phyloP scores from a whole-genome alignment of 1,140 invertebrate species.

The Drosophila auraria region DNA sequence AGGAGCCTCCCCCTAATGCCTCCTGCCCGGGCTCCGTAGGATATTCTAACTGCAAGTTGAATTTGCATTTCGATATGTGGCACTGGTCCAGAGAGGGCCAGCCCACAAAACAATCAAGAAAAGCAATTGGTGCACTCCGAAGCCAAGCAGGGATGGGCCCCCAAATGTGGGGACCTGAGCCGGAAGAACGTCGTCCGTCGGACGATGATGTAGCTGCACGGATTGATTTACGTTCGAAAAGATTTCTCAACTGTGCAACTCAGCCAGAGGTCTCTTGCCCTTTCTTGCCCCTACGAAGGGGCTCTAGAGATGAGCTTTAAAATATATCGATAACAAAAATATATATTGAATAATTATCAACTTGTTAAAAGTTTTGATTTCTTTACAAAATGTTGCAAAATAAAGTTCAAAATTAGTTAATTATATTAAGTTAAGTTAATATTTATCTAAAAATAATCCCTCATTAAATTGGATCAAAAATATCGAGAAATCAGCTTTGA shows the following conservation, averaged over 20 bases:
- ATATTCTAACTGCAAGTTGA: slow-evolving; percentile 75
- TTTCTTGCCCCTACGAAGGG: not conserved
- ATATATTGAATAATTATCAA: too few species aligned
- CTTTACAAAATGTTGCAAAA: too few species aligned
- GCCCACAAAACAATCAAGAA: slow-evolving; percentile 78
- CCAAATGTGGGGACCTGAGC: slow-evolving; percentile 24
- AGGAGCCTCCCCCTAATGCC: not conserved
- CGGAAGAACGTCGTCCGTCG: slow-evolving; percentile 69
- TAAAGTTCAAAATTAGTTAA: too few species aligned
- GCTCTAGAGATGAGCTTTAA: not conserved
- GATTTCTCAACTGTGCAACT: slow-evolving; percentile 78
- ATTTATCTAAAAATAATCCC: too few species aligned
- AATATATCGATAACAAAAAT: not conserved
- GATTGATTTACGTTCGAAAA: slow-evolving; percentile 85
- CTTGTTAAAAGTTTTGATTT: too few species aligned
- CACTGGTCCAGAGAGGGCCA: slow-evolving; percentile 37
- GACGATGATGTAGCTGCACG: slow-evolving; percentile 81
- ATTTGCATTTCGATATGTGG: slow-evolving; percentile 81
- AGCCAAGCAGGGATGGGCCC: not conserved
- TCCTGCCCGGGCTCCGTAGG: slow-evolving; percentile 8
- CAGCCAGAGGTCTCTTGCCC: not conserved
- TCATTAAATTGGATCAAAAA: too few species aligned
- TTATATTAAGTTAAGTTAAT: too few species aligned
- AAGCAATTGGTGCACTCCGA: slow-evolving; percentile 71
- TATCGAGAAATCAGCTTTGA: too few species aligned